These are phyloP conservation scores for Lochmaea capreae DNA, from an alignment of 2,888 invertebrate genomes.

Conservation along the genomic window DNA sequence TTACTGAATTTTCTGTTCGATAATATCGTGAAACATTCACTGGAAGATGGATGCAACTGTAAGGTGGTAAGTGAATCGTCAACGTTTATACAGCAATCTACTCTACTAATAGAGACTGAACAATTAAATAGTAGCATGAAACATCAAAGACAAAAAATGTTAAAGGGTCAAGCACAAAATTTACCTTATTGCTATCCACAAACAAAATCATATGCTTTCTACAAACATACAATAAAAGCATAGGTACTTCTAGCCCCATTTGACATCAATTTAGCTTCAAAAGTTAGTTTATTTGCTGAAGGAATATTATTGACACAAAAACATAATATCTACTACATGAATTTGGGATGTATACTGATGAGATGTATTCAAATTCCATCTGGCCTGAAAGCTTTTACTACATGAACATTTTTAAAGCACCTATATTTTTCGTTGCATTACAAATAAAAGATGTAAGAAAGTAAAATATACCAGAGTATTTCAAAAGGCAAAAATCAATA, in stretches of 20 bases:
- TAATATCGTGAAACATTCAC: no score
- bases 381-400: constrained; percentile 3
- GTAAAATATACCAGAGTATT: not conserved
- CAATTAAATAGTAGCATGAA: no score
- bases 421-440: not conserved
- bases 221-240: no score
- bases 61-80: no score
- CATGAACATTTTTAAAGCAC: not conserved
- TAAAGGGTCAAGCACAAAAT: no score
- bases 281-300: not conserved
- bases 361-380: constrained; percentile 6
- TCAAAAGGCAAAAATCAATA: not conserved
- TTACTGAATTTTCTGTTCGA: no score
- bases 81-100: no score
- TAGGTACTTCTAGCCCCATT: not conserved
- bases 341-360: not conserved
- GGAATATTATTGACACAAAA: not conserved
- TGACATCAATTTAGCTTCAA: not conserved
- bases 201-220: no score
- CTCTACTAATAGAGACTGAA: no score
- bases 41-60: no score
- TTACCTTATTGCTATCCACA: no score
- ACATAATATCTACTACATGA: not conserved
- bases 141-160: no score
- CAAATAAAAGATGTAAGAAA: constrained; percentile 6